Base-by-base conservation (phyloP, 2,797 vertebrate species). In the Trichosurus vulpecula region DNA sequence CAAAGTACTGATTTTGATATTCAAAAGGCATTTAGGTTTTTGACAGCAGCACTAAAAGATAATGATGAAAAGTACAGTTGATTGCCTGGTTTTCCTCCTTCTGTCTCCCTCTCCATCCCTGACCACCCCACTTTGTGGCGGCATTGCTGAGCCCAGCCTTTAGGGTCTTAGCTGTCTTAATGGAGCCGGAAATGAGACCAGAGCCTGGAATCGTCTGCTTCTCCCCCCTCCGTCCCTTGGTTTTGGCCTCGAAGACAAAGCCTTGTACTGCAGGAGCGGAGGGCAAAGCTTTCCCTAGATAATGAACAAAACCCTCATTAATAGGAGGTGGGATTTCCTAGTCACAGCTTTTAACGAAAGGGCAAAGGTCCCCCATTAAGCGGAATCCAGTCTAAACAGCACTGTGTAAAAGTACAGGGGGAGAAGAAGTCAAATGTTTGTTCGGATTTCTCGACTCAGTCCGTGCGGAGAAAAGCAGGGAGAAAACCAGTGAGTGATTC, bases 341-440 rank as follows among this genome's bases (percentile, higher is more conserved):
- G 98, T 98, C 98, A 98, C 98, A 98, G 98, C 98, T 98, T 99
- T 98, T 98, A 98, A 97, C 96, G 97, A 96, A 97, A 98, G 98
- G 98, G 97, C 98, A 99, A 98, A 99, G 98, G 98, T 98, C 97
- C 52, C 98, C 98, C 97, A 98, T 99, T 99, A 98, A 98, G 98
- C 97, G 98, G 96, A 95, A 54, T 97, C 97, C 97, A 98, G 98
- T 98, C 98, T 98, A 98, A 98, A 98, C 98, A 98, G 97, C 95
- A 90, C 97, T 98, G 95, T 0, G 90, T 98, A 98, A 98, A 98
- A 98, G 97, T 97, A 97, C 98, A 12, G 90, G 35, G 95, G 56
- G 54, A 90, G 91, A 95, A 96, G 96, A 97, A 98, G 96, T 98
- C 98, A 98, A 99, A 99, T 98, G 98, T 98, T 99, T 98, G 98